phyloP scores from a whole-genome alignment of 2,797 vertebrate species.

The Malurus splendens region DNA sequence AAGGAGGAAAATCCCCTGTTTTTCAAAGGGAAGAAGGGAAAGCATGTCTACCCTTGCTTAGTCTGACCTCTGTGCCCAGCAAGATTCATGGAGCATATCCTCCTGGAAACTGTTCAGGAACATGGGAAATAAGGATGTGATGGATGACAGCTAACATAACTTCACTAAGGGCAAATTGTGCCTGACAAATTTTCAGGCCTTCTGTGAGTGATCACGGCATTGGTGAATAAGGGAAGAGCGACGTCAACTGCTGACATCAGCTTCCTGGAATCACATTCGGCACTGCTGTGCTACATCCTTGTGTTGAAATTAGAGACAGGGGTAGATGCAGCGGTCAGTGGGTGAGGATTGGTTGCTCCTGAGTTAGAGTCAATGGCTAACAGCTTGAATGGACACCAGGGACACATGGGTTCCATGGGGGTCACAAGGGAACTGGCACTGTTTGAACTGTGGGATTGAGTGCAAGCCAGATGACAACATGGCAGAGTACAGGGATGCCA shows the following conservation, averaged over 20 bases:
- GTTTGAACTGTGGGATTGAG: not conserved
- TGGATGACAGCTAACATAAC: not conserved
- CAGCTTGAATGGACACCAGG: not conserved
- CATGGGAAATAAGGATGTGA: not conserved
- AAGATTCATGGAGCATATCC: not conserved
- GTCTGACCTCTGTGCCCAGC: not conserved
- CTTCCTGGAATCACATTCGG: not conserved
- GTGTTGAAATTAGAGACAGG: not conserved
- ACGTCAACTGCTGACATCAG: not conserved
- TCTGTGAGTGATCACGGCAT: not conserved
- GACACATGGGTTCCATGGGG: not conserved
- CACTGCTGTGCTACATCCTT: not conserved
- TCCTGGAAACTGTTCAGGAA: not conserved
- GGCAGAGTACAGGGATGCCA: not conserved
- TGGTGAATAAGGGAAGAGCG: not conserved
- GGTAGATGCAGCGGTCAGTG: not conserved
- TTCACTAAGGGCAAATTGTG: not conserved
- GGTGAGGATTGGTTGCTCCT: not conserved
- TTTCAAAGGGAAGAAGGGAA: not conserved
- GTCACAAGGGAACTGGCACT: not conserved
- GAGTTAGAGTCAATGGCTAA: not conserved
- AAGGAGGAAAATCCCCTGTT: fast-evolving
- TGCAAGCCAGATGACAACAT: not conserved
- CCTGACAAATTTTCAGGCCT: not conserved
- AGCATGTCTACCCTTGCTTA: not conserved